phyloP scores from a whole-genome alignment of 2,888 invertebrate species.

The Erebia palarica region DNA sequence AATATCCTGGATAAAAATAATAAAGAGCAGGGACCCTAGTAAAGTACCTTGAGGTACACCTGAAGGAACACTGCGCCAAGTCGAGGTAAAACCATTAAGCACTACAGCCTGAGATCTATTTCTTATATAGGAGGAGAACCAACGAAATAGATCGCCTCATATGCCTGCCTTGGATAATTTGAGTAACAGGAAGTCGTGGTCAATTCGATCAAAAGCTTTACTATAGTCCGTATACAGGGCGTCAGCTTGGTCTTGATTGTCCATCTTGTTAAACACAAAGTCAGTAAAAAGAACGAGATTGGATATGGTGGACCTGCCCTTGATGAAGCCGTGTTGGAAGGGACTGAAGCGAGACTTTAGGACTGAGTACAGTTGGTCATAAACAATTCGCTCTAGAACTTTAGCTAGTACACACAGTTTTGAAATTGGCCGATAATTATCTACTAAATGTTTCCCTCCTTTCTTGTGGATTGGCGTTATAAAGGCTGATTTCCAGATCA shows the following conservation, averaged over 20 bases:
- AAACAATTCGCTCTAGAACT: not conserved
- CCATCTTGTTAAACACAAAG: not conserved
- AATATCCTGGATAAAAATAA: no score
- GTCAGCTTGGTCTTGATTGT: not conserved
- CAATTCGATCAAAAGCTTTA: not conserved
- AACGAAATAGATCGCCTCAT: not conserved
- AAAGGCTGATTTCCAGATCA: constrained; percentile 7
- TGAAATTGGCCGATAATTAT: constrained; percentile 8
- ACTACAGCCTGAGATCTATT: no score
- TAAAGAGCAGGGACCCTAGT: no score
- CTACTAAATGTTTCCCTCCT: not conserved
- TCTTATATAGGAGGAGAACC: no score
- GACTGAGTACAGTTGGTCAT: constrained; percentile 1
- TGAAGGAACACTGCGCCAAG: no score
- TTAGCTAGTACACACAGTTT: constrained; percentile 11
- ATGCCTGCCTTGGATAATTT: not conserved
- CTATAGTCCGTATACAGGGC: not conserved
- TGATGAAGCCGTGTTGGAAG: not conserved
- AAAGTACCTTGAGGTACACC: no score
- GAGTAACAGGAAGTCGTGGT: not conserved
- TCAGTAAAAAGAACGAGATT: constrained; percentile 3
- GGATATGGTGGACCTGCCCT: not conserved
- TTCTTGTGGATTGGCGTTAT: constrained; percentile 16
- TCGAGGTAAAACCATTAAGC: no score
- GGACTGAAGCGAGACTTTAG: not conserved